A percentile compares a stretch with the other conserved stretches of the same genome.
phyloP scores from a whole-genome alignment of 2,797 vertebrate genomes.

The Smutsia gigantea region DNA sequence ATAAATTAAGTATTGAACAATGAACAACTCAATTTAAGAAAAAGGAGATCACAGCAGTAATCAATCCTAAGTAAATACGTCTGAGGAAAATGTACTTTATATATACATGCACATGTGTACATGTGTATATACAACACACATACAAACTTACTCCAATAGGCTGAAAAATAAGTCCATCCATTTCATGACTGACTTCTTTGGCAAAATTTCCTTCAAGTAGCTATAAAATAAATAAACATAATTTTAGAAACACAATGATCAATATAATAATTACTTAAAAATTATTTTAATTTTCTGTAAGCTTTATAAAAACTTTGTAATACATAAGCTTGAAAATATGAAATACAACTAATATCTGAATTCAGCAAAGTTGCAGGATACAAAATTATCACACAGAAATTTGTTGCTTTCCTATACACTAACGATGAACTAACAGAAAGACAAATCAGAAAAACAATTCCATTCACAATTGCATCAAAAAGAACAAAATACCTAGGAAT shows the following conservation, averaged over 20 bases:
- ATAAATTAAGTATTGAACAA: conserved; percentile 19
- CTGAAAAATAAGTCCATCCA: conserved; percentile 98
- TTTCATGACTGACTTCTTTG: conserved; percentile 98
- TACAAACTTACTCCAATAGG: conserved; percentile 94
- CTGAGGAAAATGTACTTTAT: background rate
- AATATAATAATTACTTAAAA: conserved; percentile 74
- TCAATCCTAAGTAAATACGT: background rate
- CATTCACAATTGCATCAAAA: too few species aligned
- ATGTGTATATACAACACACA: background rate
- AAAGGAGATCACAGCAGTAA: conserved; percentile 20
- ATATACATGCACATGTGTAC: background rate
- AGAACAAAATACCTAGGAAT: too few species aligned
- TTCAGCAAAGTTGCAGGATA: too few species aligned
- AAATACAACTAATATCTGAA: background rate
- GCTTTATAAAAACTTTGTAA: conserved; percentile 37
- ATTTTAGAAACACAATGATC: conserved; percentile 66
- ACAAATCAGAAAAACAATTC: too few species aligned
- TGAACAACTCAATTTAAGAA: background rate
- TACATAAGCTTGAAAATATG: conserved; percentile 29
- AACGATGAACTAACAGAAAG: too few species aligned
- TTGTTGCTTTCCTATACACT: too few species aligned
- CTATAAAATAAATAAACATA: conserved; percentile 86
- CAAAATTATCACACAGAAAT: too few species aligned
- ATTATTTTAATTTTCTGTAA: conserved; percentile 44
- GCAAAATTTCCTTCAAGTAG: conserved; percentile 98